Conservation (phyloP, 2,888 invertebrate species). For the Lordiphosa fenestrarum region DNA sequence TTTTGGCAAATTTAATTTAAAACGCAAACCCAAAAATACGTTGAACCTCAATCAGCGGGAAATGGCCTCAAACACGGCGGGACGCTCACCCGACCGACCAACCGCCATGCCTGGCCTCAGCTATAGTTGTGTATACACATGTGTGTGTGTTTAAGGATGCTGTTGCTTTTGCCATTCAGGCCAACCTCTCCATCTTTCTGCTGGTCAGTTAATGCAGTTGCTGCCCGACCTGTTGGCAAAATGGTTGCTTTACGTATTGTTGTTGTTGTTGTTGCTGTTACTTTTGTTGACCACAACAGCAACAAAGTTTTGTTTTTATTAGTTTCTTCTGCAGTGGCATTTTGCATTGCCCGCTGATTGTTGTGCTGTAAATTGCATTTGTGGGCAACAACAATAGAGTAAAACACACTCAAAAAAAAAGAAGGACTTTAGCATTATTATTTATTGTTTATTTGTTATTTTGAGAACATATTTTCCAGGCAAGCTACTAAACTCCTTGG, state of each 20-base stretch:
- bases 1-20: constrained; percentile 64
- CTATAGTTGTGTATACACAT: constrained; percentile 7
- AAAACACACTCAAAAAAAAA: constrained; percentile 6
- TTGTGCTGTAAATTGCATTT: constrained; percentile 75
- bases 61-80: constrained; percentile 28
- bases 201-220: constrained; percentile 56
- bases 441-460: no score
- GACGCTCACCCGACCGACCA: neutral
- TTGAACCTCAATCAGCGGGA: constrained; percentile 57
- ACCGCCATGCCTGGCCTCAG: no score
- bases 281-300: constrained; percentile 28
- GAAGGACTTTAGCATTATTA: no score
- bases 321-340: constrained; percentile 39
- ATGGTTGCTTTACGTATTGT: no score
- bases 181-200: neutral
- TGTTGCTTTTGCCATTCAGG: constrained; percentile 6
- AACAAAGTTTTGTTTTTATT: constrained; percentile 51
- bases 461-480: no score
- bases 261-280: constrained; percentile 30
- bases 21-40: constrained; percentile 51
- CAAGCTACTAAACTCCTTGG: no score
- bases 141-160: constrained; percentile 14
- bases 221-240: constrained; percentile 35
- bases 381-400: constrained; percentile 54
- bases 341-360: constrained; percentile 63